Evolutionary conservation across 2,797 vertebrate genomes (phyloP).

Genomic region (Onychomys leucogaster): DNA sequence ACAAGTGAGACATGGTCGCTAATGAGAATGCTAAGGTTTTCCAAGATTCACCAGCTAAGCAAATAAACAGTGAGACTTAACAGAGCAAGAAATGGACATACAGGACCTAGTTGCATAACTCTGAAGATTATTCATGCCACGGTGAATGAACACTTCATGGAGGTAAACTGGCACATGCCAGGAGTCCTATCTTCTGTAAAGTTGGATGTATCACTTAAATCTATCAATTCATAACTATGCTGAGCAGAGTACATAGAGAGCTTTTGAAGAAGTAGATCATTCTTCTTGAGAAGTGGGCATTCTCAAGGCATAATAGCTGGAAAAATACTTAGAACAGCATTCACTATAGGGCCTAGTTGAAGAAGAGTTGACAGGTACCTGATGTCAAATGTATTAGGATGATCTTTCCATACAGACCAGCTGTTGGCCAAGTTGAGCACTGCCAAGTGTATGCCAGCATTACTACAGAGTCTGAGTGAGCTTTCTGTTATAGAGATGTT

Average conservation of each 20-base stretch:
- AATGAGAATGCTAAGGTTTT: background rate
- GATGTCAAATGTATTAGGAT: background rate
- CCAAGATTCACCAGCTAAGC: background rate
- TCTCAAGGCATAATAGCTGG: background rate
- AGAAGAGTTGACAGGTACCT: background rate
- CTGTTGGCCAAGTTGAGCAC: background rate
- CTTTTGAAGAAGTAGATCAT: background rate
- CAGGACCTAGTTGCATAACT: background rate
- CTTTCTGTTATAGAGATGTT: background rate
- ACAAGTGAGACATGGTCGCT: background rate
- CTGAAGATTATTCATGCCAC: background rate
- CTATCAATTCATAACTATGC: background rate
- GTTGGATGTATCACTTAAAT: background rate
- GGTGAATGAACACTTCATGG: background rate
- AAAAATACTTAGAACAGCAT: background rate
- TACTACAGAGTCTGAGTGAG: background rate
- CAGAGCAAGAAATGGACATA: background rate
- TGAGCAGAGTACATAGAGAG: background rate
- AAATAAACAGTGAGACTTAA: background rate
- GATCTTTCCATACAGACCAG: background rate
- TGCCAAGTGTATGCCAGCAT: background rate
- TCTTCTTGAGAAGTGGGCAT: background rate
- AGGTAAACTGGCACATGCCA: background rate
- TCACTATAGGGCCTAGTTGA: background rate
- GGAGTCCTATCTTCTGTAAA: background rate